A percentile compares a stretch with the other conserved stretches of the same genome.
phyloP scores from a whole-genome alignment of 1,140 invertebrate species.

The Drosophila simulans region DNA sequence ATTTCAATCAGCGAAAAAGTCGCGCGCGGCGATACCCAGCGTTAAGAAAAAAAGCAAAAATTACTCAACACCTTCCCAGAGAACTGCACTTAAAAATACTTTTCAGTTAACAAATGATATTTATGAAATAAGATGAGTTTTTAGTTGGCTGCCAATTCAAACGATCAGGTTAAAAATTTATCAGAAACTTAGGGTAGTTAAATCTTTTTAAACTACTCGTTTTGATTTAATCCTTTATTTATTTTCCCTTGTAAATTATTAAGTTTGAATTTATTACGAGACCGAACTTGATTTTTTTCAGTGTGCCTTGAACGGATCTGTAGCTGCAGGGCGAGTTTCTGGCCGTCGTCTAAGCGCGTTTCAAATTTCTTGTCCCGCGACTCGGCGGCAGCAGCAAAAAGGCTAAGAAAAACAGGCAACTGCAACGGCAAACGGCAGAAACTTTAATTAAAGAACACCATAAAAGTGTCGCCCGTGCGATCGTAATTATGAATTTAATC shows the following conservation, averaged over 20 bases:
- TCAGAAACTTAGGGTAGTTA: neutral
- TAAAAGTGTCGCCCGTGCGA: constrained; percentile 81
- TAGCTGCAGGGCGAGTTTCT: constrained; percentile 48
- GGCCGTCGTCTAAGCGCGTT: constrained; percentile 62
- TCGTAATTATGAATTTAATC: constrained; percentile 84
- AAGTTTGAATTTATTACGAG: no score
- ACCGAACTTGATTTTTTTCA: neutral
- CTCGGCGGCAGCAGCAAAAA: constrained; percentile 21
- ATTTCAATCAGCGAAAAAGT: constrained; percentile 74
- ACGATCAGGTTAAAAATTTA: no score
- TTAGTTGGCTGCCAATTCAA: no score
- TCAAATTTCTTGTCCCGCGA: constrained; percentile 70
- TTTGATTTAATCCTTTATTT: no score
- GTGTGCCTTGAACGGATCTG: constrained; percentile 26
- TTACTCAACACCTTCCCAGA: constrained; percentile 74
- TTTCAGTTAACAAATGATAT: no score
- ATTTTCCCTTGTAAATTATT: no score
- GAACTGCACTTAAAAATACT: constrained; percentile 22
- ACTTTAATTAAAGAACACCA: constrained; percentile 83
- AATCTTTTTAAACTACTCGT: no score
- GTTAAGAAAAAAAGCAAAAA: constrained; percentile 44
- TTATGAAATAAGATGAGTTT: no score
- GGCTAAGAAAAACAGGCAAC: constrained; percentile 24
- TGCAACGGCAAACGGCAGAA: constrained; percentile 48
- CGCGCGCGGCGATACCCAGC: constrained; percentile 21